Evolutionary conservation across 1,140 invertebrate species (phyloP).

Genomic region (Belonocnema kinseyi): DNA sequence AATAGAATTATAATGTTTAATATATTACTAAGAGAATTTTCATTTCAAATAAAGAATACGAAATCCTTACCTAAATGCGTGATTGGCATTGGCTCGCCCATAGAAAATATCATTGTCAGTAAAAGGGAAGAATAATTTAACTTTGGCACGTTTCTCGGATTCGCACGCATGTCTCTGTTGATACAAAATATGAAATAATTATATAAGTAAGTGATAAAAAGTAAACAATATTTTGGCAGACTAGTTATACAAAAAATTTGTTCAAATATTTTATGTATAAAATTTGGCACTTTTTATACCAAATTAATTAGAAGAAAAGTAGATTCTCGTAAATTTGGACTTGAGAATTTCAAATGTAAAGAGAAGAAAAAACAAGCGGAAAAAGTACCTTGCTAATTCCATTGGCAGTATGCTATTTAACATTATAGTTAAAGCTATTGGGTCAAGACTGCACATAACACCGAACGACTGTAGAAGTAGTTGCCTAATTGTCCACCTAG

Average conservation of each 20-base stretch:
- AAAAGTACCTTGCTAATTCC: conserved; percentile 84
- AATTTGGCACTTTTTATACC: too few species aligned
- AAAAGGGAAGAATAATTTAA: conserved; percentile 86
- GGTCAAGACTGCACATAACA: conserved; percentile 89
- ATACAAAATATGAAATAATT: neutral
- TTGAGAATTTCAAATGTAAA: conserved; percentile 16
- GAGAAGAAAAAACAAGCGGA: conserved; percentile 39
- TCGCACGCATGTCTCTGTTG: conserved; percentile 82
- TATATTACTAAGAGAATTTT: conserved; percentile 14
- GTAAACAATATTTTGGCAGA: too few species aligned
- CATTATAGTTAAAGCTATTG: conserved; percentile 86
- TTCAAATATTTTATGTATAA: too few species aligned
- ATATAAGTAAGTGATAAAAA: too few species aligned
- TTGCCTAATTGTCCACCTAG: conserved; percentile 87
- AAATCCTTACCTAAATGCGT: conserved; percentile 79
- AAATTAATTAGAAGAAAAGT: too few species aligned
- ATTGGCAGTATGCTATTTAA: conserved; percentile 90
- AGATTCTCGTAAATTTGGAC: too few species aligned
- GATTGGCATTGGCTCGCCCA: conserved; percentile 90
- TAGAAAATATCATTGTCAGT: conserved; percentile 90
- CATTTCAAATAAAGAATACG: too few species aligned
- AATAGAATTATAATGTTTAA: conserved; percentile 38
- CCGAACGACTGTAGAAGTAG: conserved; percentile 89
- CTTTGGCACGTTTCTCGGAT: conserved; percentile 82
- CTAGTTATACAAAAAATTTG: too few species aligned